phyloP scores from a whole-genome alignment of 2,888 invertebrate species.

The Pseudanteris insignis region DNA sequence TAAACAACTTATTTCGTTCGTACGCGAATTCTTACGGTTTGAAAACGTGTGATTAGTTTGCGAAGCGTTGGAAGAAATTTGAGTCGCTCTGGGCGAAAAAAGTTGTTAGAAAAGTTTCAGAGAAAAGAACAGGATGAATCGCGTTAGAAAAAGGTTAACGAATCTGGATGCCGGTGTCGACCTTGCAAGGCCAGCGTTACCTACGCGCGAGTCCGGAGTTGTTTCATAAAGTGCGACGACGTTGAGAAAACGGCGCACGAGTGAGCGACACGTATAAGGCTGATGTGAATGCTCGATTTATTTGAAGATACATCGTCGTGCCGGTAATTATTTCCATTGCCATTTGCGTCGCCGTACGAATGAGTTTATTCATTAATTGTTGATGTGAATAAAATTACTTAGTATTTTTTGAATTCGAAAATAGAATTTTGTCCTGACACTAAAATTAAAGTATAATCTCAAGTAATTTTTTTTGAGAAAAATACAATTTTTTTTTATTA shows the following conservation, averaged over 20 bases:
- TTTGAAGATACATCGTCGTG: too few relatives aligned
- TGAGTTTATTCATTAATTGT: too few relatives aligned
- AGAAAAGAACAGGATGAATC: constrained; percentile 19
- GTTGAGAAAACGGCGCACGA: constrained; percentile 23
- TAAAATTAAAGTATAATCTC: too few relatives aligned
- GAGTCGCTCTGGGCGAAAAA: constrained; percentile 2
- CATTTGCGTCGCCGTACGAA: constrained; percentile 18
- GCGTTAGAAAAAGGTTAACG: constrained; percentile 35
- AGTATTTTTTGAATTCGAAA: too few relatives aligned
- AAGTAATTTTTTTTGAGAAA: too few relatives aligned
- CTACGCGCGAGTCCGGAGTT: constrained; percentile 23
- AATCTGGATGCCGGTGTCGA: constrained; percentile 38
- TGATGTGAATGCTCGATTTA: background rate
- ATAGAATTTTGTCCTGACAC: too few relatives aligned
- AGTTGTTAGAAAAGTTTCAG: constrained; percentile 20
- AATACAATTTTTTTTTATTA: too few relatives aligned
- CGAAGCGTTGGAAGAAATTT: constrained; percentile 9
- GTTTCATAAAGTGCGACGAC: constrained; percentile 22
- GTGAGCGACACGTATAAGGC: constrained; percentile 17
- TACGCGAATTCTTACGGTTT: constrained; percentile 2
- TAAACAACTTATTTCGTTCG: too few relatives aligned
- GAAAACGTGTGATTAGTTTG: constrained; percentile 10
- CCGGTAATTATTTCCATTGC: too few relatives aligned
- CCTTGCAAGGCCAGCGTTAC: constrained; percentile 41
- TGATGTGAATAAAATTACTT: too few relatives aligned